A percentile compares a stretch with the other conserved stretches of the same genome.
Conservation (phyloP, 2,113 vertebrate species). For the Raja brachyura region DNA sequence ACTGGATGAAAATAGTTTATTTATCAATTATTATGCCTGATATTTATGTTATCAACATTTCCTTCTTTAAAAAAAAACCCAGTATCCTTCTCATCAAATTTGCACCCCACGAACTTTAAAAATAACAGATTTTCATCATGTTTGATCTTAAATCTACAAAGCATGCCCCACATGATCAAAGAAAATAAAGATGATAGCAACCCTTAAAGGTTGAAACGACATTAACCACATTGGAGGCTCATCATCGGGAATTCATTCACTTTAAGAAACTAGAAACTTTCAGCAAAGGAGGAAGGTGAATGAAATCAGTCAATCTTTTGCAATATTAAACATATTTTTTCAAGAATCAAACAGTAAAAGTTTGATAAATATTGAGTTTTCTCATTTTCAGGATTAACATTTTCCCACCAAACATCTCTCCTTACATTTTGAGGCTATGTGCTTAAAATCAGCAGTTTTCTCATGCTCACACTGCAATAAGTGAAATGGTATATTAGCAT, state of each 20-base stretch:
- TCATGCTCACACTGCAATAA: too few species aligned
- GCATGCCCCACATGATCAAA: conserved; percentile 45
- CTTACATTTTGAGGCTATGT: too few species aligned
- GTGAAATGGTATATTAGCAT: too few species aligned
- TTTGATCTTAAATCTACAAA: not conserved
- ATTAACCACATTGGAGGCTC: conserved; percentile 32
- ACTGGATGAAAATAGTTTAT: too few species aligned
- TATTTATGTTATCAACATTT: too few species aligned
- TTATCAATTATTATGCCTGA: too few species aligned
- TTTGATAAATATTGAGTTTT: not conserved
- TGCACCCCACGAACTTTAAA: not conserved
- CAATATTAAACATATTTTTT: not conserved
- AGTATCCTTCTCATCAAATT: not conserved
- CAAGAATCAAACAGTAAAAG: not conserved
- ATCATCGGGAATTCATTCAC: not conserved
- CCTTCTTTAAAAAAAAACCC: not conserved
- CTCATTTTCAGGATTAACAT: too few species aligned
- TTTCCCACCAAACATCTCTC: too few species aligned
- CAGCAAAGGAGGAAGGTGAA: not conserved
- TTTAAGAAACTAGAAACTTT: not conserved
- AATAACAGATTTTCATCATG: not conserved
- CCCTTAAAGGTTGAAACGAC: conserved; percentile 42
- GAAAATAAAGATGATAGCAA: conserved; percentile 40
- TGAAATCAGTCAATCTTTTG: not conserved
- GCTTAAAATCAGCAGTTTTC: too few species aligned